Conservation (phyloP, 2,888 invertebrate species). For the Acleris sparsana region DNA sequence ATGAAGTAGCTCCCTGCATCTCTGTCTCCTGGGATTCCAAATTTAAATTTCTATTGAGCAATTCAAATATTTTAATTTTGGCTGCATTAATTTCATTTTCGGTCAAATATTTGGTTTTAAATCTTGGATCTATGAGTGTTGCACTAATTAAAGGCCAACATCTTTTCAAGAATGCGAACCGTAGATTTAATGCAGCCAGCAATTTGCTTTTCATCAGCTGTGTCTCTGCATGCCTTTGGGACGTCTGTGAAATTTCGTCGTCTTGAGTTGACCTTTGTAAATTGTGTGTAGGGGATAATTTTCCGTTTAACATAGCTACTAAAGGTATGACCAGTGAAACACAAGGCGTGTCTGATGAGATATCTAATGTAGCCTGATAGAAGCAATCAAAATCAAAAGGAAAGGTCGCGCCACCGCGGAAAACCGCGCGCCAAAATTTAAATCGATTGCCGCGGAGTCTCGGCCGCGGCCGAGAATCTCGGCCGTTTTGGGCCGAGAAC, state of each 20-base stretch:
- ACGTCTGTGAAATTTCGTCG: conserved; percentile 5
- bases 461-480: too few species aligned
- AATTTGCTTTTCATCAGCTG: conserved; percentile 25
- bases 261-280: conserved; percentile 7
- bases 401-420: too few species aligned
- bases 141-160: conserved; percentile 34
- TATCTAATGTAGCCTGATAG: conserved; percentile 36
- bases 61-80: too few species aligned
- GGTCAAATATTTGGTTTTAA: too few species aligned
- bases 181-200: conserved; percentile 31
- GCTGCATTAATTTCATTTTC: too few species aligned
- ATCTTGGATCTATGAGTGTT: conserved; percentile 37
- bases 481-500: too few species aligned
- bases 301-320: conserved; percentile 25
- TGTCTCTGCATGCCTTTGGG: conserved; percentile 31
- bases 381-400: too few species aligned
- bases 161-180: conserved; percentile 37
- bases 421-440: too few species aligned
- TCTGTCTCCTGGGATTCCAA: too few species aligned
- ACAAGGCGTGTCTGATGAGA: conserved; percentile 35
- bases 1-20: too few species aligned
- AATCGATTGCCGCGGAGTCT: too few species aligned
- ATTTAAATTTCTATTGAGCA: too few species aligned
- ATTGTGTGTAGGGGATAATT: conserved; percentile 16
- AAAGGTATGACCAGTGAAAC: conserved; percentile 33